Base-by-base conservation (phyloP, 2,888 invertebrate species). In the Chaetogeoica ovagalla region DNA sequence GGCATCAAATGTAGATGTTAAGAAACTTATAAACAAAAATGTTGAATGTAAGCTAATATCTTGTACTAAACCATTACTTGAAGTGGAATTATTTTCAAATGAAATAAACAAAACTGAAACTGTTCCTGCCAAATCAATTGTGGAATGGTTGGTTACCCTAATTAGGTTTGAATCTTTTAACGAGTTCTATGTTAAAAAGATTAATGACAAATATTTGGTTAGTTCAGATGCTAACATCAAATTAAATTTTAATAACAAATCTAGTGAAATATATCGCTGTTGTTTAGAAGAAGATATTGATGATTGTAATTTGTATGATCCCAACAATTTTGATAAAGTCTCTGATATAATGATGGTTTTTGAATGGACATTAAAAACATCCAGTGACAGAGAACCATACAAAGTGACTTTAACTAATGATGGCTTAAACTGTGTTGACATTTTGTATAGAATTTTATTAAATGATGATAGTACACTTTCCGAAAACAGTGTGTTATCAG, bases 161-260 rank as follows among this genome's bases (percentile, higher is more conserved):
- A 13, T 7, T 62, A 62, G 57, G 23, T 77, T 77, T 77, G 52
- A 70, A 62, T 70, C 77, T 23, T 77, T 70, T 62, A 55, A 77
- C 1, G 48, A 70, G n/a, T 77, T 77, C 5, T 77, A 62, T 55
- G 70, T 77, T 39, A 37, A 55, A 37, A 62, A 55, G 52, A 11
- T 62, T 1, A 19, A 43, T 17, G 2, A 68, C 7, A 15, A 73
- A 8, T 17, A 9, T 43, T 63, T 9, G 13, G 30, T 30, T 59
- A 39, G 19, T 66, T 6, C 19, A 15, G 23, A 43, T 43, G 21
- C 13, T 1, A 23, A 57, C 1, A 4, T 4, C 0, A 30, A 39
- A 23, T 65, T 39, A 39, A 55, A 48, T 11, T 21, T 52, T 1
- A 7, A 19, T 4, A 52, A 52, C 9, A 19, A 39, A 4, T n/a